Evolutionary conservation across 23 tunicate genomes (phyloP).

Genomic region (Halocynthia aurantium): DNA sequence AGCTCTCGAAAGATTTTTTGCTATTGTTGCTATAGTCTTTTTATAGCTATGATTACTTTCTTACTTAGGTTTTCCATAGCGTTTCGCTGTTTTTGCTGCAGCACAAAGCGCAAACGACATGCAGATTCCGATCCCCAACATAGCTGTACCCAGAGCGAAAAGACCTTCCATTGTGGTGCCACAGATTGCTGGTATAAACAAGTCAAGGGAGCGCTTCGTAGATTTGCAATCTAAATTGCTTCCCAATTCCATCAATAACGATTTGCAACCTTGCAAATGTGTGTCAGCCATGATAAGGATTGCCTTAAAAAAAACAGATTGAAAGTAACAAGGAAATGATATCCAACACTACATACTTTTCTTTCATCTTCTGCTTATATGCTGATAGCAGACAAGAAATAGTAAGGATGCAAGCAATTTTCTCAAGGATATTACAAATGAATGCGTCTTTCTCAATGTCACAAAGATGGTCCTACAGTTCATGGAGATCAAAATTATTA

Average conservation of each 20-base stretch:
- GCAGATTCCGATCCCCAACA: constrained; percentile 35
- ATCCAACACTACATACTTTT: no score
- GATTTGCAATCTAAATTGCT: constrained; percentile 23
- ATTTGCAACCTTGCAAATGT: not conserved
- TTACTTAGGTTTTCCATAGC: constrained; percentile 31
- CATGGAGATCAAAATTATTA: no score
- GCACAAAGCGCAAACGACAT: constrained; percentile 66
- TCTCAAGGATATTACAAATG: no score
- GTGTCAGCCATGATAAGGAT: not conserved
- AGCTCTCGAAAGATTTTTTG: no score
- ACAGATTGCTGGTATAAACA: constrained; percentile 40
- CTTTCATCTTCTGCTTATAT: no score
- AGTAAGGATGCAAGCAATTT: no score
- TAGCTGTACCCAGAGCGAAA: constrained; percentile 38
- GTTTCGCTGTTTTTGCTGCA: constrained; percentile 63
- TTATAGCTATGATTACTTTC: not conserved
- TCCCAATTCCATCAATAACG: not conserved
- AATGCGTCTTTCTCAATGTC: no score
- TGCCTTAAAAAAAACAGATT: not conserved
- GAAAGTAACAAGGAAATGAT: not conserved
- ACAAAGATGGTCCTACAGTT: no score
- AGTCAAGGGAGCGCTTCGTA: constrained; percentile 22
- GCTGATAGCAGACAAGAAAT: no score
- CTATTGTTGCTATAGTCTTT: not conserved
- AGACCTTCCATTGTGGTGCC: constrained; percentile 54